Conservation (phyloP, 2,888 invertebrate genomes). For the Malthinus seriepunctatus region DNA sequence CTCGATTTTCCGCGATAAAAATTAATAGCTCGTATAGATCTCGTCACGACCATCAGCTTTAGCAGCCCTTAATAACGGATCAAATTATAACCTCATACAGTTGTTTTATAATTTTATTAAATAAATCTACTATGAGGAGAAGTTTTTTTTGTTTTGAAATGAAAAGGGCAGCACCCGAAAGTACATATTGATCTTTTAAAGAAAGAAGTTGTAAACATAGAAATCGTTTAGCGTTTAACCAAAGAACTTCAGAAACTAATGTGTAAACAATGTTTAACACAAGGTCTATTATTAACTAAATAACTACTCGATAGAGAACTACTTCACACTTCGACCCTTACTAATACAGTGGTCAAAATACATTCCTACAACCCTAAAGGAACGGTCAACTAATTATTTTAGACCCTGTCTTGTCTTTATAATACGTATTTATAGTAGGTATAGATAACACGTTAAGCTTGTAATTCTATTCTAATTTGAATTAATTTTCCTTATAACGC, state of each 20-base stretch:
- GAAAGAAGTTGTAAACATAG: too few relatives aligned
- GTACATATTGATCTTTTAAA: too few relatives aligned
- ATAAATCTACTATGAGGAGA: too few relatives aligned
- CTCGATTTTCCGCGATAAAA: too few relatives aligned
- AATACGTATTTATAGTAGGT: not conserved
- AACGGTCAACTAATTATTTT: constrained; percentile 30
- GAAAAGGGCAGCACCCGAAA: too few relatives aligned
- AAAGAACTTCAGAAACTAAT: constrained; percentile 33
- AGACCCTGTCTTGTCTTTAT: constrained; percentile 14
- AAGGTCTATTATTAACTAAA: constrained; percentile 39
- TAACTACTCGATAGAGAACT: constrained; percentile 38
- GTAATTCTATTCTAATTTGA: not conserved
- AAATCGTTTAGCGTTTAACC: constrained; percentile 13
- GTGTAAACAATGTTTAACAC: constrained; percentile 41
- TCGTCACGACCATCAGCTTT: too few relatives aligned
- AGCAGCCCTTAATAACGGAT: too few relatives aligned
- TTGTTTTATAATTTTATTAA: too few relatives aligned
- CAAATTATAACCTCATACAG: too few relatives aligned
- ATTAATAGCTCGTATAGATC: too few relatives aligned
- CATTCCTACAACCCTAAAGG: constrained; percentile 33
- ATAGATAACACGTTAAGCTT: not conserved
- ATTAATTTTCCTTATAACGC: not conserved
- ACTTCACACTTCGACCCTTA: constrained; percentile 36
- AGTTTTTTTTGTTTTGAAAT: too few relatives aligned
- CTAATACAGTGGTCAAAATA: constrained; percentile 32